Evolutionary conservation across 2,888 invertebrate species (phyloP).

Genomic region (Macrosiphum euphorbiae): DNA sequence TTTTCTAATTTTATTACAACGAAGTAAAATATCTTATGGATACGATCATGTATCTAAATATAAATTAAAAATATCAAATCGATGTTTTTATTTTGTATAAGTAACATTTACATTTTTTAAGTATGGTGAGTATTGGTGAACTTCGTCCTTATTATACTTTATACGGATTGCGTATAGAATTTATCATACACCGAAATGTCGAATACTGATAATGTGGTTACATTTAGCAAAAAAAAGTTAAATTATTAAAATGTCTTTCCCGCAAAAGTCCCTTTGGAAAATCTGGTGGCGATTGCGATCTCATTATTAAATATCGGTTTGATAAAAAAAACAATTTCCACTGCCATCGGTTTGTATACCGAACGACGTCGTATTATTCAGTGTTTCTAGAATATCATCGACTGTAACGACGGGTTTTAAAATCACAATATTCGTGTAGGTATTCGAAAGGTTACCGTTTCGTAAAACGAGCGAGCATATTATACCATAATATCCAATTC

Average conservation of each 20-base stretch:
- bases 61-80: background rate
- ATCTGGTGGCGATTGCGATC: background rate
- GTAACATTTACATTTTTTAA: background rate
- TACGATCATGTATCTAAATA: background rate
- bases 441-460: background rate
- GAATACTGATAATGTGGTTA: too few species aligned
- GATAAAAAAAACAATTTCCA: constrained; percentile 1
- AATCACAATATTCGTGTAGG: background rate
- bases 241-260: background rate
- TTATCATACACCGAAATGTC: background rate
- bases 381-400: background rate
- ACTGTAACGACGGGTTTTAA: background rate
- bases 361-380: background rate
- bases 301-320: background rate
- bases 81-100: background rate
- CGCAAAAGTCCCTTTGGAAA: background rate
- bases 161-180: background rate
- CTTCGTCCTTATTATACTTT: background rate
- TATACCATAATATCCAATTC: background rate
- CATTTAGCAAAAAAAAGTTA: background rate
- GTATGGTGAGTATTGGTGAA: background rate
- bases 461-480: background rate
- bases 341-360: background rate
- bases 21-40: background rate
- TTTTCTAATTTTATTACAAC: background rate